Conservation (phyloP, 1,140 invertebrate species). For the Anadara kagoshimensis region DNA sequence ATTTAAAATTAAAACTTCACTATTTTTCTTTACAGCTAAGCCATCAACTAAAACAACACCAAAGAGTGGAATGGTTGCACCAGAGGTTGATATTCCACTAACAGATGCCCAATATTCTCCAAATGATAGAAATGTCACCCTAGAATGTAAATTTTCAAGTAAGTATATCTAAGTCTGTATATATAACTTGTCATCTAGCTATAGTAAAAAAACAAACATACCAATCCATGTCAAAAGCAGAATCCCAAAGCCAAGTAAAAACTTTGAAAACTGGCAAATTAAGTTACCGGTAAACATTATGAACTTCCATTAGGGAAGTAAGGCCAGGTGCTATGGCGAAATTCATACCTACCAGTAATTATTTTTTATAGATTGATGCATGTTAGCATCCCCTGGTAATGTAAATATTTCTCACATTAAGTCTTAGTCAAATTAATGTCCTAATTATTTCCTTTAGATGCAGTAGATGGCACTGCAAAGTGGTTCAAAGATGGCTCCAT, state of each 20-base stretch:
- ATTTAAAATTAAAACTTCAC: neutral
- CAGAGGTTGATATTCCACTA: constrained; percentile 51
- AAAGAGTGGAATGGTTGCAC: constrained; percentile 46
- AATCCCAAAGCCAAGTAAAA: too few species aligned
- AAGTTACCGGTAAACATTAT: too few species aligned
- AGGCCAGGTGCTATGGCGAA: too few species aligned
- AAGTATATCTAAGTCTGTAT: constrained; percentile 30
- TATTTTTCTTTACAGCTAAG: constrained; percentile 46
- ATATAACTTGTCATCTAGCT: neutral
- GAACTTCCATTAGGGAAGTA: too few species aligned
- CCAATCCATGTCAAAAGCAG: neutral
- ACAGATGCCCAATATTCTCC: constrained; percentile 52
- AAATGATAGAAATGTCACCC: constrained; percentile 48
- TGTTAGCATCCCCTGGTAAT: too few species aligned
- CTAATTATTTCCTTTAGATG: constrained; percentile 36
- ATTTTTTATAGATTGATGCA: too few species aligned
- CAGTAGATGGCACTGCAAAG: constrained; percentile 45
- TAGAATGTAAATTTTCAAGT: constrained; percentile 59
- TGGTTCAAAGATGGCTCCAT: constrained; percentile 64
- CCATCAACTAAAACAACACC: constrained; percentile 40
- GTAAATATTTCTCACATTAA: too few species aligned
- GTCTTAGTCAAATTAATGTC: neutral
- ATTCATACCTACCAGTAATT: too few species aligned
- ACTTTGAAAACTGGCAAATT: too few species aligned
- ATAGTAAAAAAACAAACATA: neutral